Conservation (phyloP, 2,888 invertebrate genomes). For the Didymodactylos carnosus region DNA sequence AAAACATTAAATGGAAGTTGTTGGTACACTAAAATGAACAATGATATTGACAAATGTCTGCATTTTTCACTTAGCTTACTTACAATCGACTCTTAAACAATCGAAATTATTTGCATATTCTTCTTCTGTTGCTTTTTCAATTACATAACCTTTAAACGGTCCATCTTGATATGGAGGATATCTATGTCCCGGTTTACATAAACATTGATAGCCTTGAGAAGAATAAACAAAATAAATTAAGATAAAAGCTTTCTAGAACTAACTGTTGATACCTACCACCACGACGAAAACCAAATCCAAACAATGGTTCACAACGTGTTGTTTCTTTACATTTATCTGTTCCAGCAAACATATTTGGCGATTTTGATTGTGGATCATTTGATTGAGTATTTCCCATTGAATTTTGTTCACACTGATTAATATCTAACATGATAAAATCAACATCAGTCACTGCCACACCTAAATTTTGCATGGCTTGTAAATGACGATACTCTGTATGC, state of each 20-base stretch:
- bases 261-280: conserved; percentile 87
- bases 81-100: conserved; percentile 73
- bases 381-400: conserved; percentile 56
- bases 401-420: conserved; percentile 81
- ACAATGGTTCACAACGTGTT: conserved; percentile 82
- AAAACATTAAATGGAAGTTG: background rate
- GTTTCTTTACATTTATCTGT: conserved; percentile 71
- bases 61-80: conserved; percentile 20
- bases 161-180: conserved; percentile 65
- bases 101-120: conserved; percentile 70
- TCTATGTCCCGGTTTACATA: conserved; percentile 64
- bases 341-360: conserved; percentile 56
- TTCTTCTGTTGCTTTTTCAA: conserved; percentile 73
- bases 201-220: conserved; percentile 31
- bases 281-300: conserved; percentile 82
- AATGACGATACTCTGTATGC: conserved; percentile 20
- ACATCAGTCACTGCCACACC: conserved; percentile 77
- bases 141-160: conserved; percentile 74
- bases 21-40: conserved; percentile 2
- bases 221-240: background rate
- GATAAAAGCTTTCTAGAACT: background rate
- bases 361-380: background rate
- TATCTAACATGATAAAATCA: conserved; percentile 85
- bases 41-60: background rate
- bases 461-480: conserved; percentile 42